These are phyloP conservation scores for Montipora capitata DNA, from an alignment of 92 coral and sea anemone genomes.

Conservation along the genomic window DNA sequence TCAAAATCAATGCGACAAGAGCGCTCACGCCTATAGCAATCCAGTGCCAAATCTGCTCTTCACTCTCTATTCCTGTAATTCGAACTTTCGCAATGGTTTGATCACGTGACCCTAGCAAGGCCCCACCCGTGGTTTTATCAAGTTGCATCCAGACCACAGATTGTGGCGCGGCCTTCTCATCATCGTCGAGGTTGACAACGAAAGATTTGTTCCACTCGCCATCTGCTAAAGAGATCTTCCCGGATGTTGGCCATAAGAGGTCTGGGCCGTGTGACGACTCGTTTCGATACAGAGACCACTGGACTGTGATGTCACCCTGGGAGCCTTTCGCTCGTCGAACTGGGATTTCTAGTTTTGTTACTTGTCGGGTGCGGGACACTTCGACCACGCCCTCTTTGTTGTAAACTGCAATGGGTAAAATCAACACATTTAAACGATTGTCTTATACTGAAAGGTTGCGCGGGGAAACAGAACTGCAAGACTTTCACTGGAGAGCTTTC, in stretches of 20 bases:
- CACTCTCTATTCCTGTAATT: constrained; percentile 41
- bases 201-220: constrained; percentile 89
- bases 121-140: constrained; percentile 74
- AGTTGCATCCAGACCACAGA: constrained; percentile 62
- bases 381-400: constrained; percentile 64
- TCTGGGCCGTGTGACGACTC: constrained; percentile 45
- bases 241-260: constrained; percentile 82
- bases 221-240: constrained; percentile 68
- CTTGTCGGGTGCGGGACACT: constrained; percentile 62
- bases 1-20: constrained; percentile 3
- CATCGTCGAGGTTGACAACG: constrained; percentile 58
- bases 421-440: not conserved
- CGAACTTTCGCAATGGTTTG: constrained; percentile 60
- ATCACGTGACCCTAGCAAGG: constrained; percentile 73
- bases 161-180: constrained; percentile 47
- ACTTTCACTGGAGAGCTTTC: no score
- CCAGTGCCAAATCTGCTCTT: constrained; percentile 29
- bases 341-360: constrained; percentile 73
- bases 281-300: constrained; percentile 81
- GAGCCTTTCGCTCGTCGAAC: constrained; percentile 91
- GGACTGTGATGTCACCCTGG: constrained; percentile 81
- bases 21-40: constrained; percentile 50
- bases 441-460: no score
- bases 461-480: not conserved
- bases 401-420: constrained; percentile 50